Evolutionary conservation across 2,113 vertebrate species (phyloP).

Genomic region (Crocuta crocuta): DNA sequence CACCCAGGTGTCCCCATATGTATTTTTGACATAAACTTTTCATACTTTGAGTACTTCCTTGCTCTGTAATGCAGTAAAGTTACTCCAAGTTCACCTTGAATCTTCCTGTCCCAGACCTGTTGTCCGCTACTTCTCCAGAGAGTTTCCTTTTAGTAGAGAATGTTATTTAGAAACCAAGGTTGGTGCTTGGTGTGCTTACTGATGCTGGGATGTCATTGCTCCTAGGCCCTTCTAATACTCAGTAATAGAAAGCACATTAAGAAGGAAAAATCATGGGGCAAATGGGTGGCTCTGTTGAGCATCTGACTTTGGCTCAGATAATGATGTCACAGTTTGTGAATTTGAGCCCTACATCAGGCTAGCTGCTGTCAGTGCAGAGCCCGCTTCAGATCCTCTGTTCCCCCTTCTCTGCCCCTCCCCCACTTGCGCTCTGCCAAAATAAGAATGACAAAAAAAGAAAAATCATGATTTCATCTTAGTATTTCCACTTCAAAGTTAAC

Average conservation of each 20-base stretch:
- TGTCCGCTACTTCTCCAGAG: background rate
- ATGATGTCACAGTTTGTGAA: too few relatives aligned
- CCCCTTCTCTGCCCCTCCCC: too few relatives aligned
- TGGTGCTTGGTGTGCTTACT: background rate
- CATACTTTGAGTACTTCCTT: background rate
- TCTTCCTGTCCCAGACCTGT: background rate
- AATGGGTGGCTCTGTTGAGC: too few relatives aligned
- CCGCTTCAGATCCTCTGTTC: too few relatives aligned
- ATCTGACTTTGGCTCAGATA: too few relatives aligned
- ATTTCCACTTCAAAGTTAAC: background rate
- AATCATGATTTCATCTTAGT: background rate
- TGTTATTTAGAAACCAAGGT: background rate
- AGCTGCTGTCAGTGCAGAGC: too few relatives aligned
- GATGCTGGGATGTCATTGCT: background rate
- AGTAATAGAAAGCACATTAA: background rate
- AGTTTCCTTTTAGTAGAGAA: background rate
- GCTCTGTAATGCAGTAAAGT: background rate
- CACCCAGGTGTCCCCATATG: background rate
- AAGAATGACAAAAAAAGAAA: background rate
- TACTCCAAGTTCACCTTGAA: background rate
- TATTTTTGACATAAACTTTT: background rate
- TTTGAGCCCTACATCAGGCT: too few relatives aligned
- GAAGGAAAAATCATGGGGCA: too few relatives aligned
- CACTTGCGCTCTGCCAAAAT: too few relatives aligned
- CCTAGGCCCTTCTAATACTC: background rate